Evolutionary conservation across 1,140 invertebrate genomes (phyloP), one percentile per base, ranked within the genome.

Genomic region (Pentalonia nigronervosa): DNA sequence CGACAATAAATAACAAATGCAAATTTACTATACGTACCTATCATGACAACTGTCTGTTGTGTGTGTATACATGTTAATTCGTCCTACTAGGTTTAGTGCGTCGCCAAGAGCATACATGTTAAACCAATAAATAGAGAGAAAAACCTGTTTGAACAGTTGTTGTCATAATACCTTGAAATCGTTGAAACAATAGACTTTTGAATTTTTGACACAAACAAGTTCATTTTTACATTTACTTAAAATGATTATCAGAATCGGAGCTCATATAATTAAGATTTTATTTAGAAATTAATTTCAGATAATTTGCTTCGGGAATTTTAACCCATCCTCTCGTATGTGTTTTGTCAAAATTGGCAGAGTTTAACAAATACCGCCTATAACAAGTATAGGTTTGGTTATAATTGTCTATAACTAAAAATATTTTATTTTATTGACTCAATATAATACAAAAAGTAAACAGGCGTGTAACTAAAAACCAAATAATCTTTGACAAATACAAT

Each of bases 71-170:
- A 89, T 53, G 50, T 53, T 53, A 89, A 53, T 89, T 53, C 87
- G 50, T 56, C 30, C 36, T 8, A 25, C 53, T 90, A 45, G 34
- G 53, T 90, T 67, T 90, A 90, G 53, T 67, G 56, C 1, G 41
- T 34, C 89, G 56, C 56, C 25, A 90, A 60, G 89, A 90, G 88
- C 89, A 90, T 53, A 88, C 30, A 34, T 41, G 34, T 67, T 60
- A 90, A 90, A 90, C 53, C 53, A 60, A 90, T 34, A 53, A 36
- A 56, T 67, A 60, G 14, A 90, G 89, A 90, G 89, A n/a, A 90
- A 90, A 90, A 60, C 53, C 56, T 90, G 53, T 90, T 90, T 67
- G 36, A 90, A 90, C 56, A 90, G 89, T 60, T 90, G 56, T 60
- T 90, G 56, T 67, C n/a, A 7, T 45, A 90, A 45, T 45, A 90